A percentile compares a stretch with the other conserved stretches of the same genome.
Conservation (phyloP, 2,797 vertebrate genomes). For the Amniataba percoides region DNA sequence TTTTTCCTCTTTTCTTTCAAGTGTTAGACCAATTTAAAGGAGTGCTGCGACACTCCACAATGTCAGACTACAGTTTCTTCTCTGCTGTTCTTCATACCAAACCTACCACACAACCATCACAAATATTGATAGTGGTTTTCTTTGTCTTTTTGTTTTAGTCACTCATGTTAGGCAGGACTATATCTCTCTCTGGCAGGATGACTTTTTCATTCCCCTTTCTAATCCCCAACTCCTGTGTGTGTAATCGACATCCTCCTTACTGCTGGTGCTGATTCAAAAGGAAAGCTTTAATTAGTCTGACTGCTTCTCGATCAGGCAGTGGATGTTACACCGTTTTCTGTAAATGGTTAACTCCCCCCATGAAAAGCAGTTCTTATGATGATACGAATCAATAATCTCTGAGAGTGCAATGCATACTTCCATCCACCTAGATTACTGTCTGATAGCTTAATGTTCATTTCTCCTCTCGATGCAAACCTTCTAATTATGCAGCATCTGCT, state of each 20-base stretch:
- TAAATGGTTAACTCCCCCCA: background rate
- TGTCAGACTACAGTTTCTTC: background rate
- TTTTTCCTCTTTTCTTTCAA: constrained; percentile 20
- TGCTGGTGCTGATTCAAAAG: background rate
- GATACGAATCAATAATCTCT: background rate
- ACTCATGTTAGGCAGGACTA: constrained; percentile 3
- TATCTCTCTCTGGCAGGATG: constrained; percentile 5
- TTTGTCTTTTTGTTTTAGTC: constrained; percentile 27
- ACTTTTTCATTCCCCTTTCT: constrained; percentile 7
- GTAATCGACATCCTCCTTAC: background rate
- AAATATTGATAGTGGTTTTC: constrained; percentile 25
- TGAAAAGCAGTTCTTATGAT: background rate
- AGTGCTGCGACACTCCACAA: background rate
- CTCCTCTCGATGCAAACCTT: constrained; percentile 6
- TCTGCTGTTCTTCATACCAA: background rate
- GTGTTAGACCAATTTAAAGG: constrained; percentile 22
- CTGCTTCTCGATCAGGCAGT: background rate
- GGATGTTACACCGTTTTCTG: background rate
- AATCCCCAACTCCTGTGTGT: background rate
- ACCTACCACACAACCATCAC: background rate
- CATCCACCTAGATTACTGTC: background rate
- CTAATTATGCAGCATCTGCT: constrained; percentile 21
- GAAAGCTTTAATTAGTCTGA: constrained; percentile 2
- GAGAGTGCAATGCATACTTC: background rate
- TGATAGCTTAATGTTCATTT: constrained; percentile 20